These are phyloP conservation scores for Pristionchus exspectatus DNA, from an alignment of 2,888 invertebrate species.

Conservation along the genomic window DNA sequence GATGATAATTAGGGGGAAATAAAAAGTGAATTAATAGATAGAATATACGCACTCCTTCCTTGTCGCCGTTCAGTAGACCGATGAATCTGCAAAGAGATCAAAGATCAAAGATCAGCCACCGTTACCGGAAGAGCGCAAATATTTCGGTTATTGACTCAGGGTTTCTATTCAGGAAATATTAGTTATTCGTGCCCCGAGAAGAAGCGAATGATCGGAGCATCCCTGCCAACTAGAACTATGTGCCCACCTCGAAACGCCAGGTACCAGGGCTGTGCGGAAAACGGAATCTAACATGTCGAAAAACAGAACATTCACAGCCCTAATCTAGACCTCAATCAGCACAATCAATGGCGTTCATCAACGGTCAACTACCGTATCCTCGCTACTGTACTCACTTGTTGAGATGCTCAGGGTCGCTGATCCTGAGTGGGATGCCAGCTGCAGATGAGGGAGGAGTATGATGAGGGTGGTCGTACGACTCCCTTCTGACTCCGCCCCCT, in stretches of 20 bases:
- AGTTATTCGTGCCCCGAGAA: background rate
- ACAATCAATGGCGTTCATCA: background rate
- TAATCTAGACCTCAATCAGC: background rate
- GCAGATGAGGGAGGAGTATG: background rate
- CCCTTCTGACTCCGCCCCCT: constrained; percentile 20
- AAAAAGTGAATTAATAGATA: background rate
- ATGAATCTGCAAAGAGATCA: constrained; percentile 54
- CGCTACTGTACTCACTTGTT: constrained; percentile 8
- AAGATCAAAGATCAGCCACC: background rate
- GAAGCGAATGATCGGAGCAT: too few relatives aligned
- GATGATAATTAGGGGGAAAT: constrained; percentile 27
- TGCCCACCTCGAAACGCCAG: too few relatives aligned
- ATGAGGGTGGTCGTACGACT: background rate
- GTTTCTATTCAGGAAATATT: too few relatives aligned
- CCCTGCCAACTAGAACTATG: too few relatives aligned
- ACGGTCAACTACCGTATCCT: background rate
- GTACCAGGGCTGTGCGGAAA: too few relatives aligned
- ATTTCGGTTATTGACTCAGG: background rate
- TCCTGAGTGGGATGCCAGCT: constrained; percentile 38
- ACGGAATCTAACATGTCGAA: background rate
- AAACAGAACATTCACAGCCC: background rate
- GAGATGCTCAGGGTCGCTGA: constrained; percentile 55
- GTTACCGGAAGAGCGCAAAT: background rate
- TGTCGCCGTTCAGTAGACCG: constrained; percentile 44
- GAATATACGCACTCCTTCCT: constrained; percentile 48